A percentile compares a stretch with the other conserved stretches of the same genome.
phyloP scores from a whole-genome alignment of 2,113 vertebrate species.

The Xiphophorus hellerii region DNA sequence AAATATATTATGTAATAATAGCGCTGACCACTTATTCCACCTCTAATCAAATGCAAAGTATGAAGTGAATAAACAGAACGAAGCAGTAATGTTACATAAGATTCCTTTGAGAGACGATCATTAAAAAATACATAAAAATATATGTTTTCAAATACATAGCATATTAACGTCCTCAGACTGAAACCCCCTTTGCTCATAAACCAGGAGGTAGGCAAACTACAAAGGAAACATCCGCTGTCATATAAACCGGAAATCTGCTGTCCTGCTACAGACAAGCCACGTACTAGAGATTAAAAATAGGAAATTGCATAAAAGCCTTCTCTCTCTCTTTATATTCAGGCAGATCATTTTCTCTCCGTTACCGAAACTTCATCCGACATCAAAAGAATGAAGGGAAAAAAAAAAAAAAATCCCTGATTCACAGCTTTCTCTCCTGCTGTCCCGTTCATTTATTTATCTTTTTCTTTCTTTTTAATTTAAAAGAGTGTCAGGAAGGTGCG shows the following conservation, averaged over 20 bases:
- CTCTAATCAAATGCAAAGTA: slow-evolving; percentile 50
- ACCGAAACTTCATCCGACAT: slow-evolving; percentile 21
- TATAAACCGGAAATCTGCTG: slow-evolving; percentile 37
- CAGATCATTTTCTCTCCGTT: slow-evolving; percentile 28
- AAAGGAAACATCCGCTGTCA: slow-evolving; percentile 58
- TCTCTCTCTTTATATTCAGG: slow-evolving; percentile 50
- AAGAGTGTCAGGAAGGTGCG: slow-evolving; percentile 49
- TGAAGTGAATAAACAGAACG: slow-evolving; percentile 52
- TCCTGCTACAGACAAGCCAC: slow-evolving; percentile 68
- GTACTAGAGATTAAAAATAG: slow-evolving; percentile 62
- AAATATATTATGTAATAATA: slow-evolving; percentile 43
- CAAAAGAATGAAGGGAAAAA: slow-evolving; percentile 3
- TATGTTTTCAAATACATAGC: slow-evolving; percentile 64
- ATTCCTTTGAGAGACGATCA: slow-evolving; percentile 59
- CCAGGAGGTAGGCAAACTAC: slow-evolving; percentile 53
- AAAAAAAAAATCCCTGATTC: slow-evolving; percentile 58
- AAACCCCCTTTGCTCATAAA: slow-evolving; percentile 48
- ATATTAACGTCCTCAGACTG: slow-evolving; percentile 46
- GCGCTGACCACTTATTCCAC: slow-evolving; percentile 32
- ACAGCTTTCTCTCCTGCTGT: slow-evolving; percentile 49
- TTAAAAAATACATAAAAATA: slow-evolving; percentile 77
- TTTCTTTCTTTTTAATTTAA: neutral
- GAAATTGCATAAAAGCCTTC: slow-evolving; percentile 78
- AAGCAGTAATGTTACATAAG: slow-evolving; percentile 57
- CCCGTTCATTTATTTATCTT: neutral